Conservation (phyloP, 2,113 vertebrate species). For the Chascanopsetta lugubris region DNA sequence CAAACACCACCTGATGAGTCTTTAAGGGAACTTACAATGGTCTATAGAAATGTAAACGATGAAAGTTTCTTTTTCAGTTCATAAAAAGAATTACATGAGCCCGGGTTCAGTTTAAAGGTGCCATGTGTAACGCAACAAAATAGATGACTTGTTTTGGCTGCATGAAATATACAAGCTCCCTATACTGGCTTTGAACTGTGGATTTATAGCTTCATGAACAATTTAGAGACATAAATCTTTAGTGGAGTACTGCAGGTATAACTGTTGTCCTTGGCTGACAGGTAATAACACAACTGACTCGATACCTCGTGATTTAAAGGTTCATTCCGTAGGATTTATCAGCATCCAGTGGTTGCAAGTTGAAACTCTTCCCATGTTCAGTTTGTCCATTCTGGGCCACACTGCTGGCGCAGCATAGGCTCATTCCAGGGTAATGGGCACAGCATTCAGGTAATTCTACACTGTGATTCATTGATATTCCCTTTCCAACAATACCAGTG, state of each 20-base stretch:
- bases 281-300: background rate
- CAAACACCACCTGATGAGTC: background rate
- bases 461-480: too few species aligned
- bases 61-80: background rate
- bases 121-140: background rate
- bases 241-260: background rate
- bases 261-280: slow-evolving; percentile 9
- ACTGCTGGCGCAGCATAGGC: too few species aligned
- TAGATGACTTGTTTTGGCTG: background rate
- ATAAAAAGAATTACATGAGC: background rate
- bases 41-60: background rate
- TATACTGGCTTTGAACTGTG: background rate
- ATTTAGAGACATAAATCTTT: background rate
- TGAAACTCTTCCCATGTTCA: too few species aligned
- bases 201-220: background rate
- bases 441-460: too few species aligned
- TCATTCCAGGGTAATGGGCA: too few species aligned
- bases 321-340: background rate
- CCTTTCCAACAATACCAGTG: too few species aligned
- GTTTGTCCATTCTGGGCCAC: too few species aligned
- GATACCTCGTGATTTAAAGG: background rate
- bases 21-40: too few species aligned
- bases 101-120: background rate
- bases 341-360: too few species aligned
- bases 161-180: background rate